These are phyloP conservation scores for Orgyia antiqua DNA, from an alignment of 2,888 invertebrate species.

Conservation along the genomic window DNA sequence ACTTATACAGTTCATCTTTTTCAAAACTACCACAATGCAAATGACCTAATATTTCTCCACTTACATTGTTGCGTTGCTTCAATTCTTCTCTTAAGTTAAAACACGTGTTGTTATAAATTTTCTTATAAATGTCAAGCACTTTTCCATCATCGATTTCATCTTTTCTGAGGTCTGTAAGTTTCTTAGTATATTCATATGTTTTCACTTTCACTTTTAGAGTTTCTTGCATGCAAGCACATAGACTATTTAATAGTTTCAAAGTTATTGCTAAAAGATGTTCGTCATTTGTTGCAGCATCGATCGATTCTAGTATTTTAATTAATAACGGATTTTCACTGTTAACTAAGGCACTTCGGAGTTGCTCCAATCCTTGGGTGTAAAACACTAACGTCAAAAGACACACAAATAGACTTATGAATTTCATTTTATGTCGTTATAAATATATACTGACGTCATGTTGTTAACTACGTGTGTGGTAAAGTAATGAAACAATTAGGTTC, in stretches of 20 bases:
- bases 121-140: constrained; percentile 43
- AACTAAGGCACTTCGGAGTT: constrained; percentile 21
- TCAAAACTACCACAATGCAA: constrained; percentile 21
- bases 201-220: constrained; percentile 38
- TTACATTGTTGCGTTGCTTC: constrained; percentile 26
- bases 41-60: constrained; percentile 19
- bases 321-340: constrained; percentile 40
- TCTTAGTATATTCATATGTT: constrained; percentile 24
- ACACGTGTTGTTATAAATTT: constrained; percentile 56
- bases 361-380: constrained; percentile 23
- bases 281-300: constrained; percentile 49
- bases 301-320: constrained; percentile 44
- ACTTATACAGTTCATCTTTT: constrained; percentile 1
- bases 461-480: constrained; percentile 10
- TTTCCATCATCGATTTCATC: constrained; percentile 16
- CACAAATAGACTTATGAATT: constrained; percentile 21
- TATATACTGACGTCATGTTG: constrained; percentile 45
- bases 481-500: constrained; percentile 42
- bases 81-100: constrained; percentile 39
- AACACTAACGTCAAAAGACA: constrained; percentile 15
- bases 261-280: constrained; percentile 51
- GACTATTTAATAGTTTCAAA: constrained; percentile 49
- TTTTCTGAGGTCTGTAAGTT: constrained; percentile 22
- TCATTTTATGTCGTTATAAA: constrained; percentile 47
- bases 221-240: constrained; percentile 57